Conservation (phyloP, 2,113 vertebrate genomes). For the Callocephalon fimbriatum region DNA sequence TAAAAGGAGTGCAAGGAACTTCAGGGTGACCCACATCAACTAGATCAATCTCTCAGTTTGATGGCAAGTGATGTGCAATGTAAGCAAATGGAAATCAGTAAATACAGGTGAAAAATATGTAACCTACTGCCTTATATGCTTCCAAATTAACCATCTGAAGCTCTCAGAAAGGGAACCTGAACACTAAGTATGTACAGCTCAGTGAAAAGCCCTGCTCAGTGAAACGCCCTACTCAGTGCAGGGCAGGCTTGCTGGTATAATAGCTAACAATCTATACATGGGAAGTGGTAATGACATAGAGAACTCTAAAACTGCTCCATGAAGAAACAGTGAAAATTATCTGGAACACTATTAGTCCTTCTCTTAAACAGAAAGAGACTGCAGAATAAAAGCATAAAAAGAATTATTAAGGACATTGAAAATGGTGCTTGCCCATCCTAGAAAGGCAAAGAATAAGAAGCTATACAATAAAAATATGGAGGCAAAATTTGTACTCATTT, state of each 20-base stretch:
- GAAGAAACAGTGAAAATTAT: not conserved
- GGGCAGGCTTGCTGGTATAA: not conserved
- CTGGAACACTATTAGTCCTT: not conserved
- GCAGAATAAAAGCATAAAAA: not conserved
- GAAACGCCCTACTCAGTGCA: not conserved
- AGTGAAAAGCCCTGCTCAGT: not conserved
- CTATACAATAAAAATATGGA: not conserved
- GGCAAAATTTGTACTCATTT: not conserved
- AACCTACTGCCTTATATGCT: not conserved
- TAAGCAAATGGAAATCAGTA: not conserved
- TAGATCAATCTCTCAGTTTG: not conserved
- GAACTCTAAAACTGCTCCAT: not conserved
- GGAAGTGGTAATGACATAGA: not conserved
- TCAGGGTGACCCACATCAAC: not conserved
- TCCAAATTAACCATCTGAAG: not conserved
- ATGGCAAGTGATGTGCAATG: not conserved
- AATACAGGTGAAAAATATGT: not conserved
- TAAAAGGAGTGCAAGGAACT: not conserved
- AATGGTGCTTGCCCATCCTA: not conserved
- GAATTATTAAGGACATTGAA: not conserved
- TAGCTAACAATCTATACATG: not conserved
- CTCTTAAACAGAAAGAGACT: not conserved
- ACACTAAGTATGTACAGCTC: accelerated
- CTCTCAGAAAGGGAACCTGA: not conserved
- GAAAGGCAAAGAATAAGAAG: not conserved